Evolutionary conservation across 53 echinoderm and acorn worm species (phyloP).

Genomic region (Pentamera pediparva): DNA sequence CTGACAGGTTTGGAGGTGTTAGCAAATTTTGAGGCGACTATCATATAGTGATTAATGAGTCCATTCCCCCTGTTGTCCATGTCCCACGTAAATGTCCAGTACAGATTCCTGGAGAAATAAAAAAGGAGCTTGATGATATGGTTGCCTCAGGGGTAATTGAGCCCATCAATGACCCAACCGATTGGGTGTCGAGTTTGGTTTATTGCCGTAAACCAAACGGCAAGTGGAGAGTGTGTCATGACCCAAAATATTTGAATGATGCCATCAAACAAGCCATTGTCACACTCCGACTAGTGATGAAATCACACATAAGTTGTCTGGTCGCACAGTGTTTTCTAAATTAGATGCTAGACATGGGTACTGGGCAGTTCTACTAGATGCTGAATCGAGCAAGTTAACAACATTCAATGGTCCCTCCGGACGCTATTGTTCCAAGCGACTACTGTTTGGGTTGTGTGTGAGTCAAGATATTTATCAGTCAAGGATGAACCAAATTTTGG

Average conservation of each 20-base stretch:
- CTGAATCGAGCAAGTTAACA: too few relatives aligned
- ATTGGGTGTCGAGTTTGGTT: too few relatives aligned
- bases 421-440: too few relatives aligned
- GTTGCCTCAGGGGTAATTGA: conserved; percentile 30
- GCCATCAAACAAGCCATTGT: not conserved
- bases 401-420: too few relatives aligned
- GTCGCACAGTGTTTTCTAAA: not conserved
- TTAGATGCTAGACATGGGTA: too few relatives aligned
- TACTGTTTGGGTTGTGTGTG: too few relatives aligned
- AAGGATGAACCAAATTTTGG: too few relatives aligned
- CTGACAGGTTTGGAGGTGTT: conserved; percentile 54
- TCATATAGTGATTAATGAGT: conserved; percentile 36
- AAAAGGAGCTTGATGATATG: conserved; percentile 61
- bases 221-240: too few relatives aligned
- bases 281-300: too few relatives aligned
- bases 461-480: too few relatives aligned
- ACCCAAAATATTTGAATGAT: not conserved
- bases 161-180: conserved; percentile 39
- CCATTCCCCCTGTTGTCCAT: conserved; percentile 47
- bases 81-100: conserved; percentile 49
- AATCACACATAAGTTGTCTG: too few relatives aligned
- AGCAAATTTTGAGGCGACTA: conserved; percentile 47
- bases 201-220: too few relatives aligned
- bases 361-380: not conserved
- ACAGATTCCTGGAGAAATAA: conserved; percentile 47